These are phyloP conservation scores for Palythoa caribaeorum DNA, from an alignment of 92 coral and sea anemone species.

Conservation along the genomic window DNA sequence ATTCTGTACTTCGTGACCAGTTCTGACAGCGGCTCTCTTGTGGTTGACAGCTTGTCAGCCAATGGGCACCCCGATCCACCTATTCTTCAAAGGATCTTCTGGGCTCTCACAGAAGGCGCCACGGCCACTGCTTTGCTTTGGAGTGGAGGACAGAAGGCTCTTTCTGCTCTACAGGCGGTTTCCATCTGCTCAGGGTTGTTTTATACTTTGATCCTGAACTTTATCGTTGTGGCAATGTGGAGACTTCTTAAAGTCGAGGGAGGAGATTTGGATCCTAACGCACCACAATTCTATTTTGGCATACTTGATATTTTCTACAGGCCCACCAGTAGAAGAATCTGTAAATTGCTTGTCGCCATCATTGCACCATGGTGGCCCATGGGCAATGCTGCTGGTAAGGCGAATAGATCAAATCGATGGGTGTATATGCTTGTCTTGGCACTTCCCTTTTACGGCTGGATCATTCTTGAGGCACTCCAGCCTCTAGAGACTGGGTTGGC, in stretches of 20 bases:
- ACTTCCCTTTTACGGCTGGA: slow-evolving; percentile 80
- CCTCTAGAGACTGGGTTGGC: slow-evolving; percentile 74
- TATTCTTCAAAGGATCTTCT: slow-evolving; percentile 44
- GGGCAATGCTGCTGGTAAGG: slow-evolving; percentile 80
- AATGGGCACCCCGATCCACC: slow-evolving; percentile 54
- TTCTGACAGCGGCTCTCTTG: slow-evolving; percentile 47
- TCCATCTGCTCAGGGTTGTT: slow-evolving; percentile 86
- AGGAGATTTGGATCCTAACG: slow-evolving; percentile 78
- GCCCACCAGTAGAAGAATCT: slow-evolving; percentile 56
- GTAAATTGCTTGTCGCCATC: slow-evolving; percentile 64
- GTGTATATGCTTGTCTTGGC: slow-evolving; percentile 68
- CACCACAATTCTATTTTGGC: slow-evolving; percentile 66
- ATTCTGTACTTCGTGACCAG: slow-evolving; percentile 48
- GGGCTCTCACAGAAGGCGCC: slow-evolving; percentile 74
- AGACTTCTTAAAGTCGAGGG: slow-evolving; percentile 74
- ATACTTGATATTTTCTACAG: slow-evolving; percentile 73
- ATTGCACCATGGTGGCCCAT: slow-evolving; percentile 90
- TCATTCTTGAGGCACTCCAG: slow-evolving; percentile 71
- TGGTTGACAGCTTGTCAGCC: slow-evolving; percentile 47
- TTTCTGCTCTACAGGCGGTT: slow-evolving; percentile 82
- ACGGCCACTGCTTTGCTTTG: slow-evolving; percentile 84
- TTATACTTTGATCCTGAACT: slow-evolving; percentile 75
- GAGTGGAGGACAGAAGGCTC: slow-evolving; percentile 82
- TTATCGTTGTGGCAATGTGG: slow-evolving; percentile 85
- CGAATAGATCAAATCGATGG: slow-evolving; percentile 50